phyloP scores from a whole-genome alignment of 2,797 vertebrate species.

The Zenarchopterus dispar region DNA sequence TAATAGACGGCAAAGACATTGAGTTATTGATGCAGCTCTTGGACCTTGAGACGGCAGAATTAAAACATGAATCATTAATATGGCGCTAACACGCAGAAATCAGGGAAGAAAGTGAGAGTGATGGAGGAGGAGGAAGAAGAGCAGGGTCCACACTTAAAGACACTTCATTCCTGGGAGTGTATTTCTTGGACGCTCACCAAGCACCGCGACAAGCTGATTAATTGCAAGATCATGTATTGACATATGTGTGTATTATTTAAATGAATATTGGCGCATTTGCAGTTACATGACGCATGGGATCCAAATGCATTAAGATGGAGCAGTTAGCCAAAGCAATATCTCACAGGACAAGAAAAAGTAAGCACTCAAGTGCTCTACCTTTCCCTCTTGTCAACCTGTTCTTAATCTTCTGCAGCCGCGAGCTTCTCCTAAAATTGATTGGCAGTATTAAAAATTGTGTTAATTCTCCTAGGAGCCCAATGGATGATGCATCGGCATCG shows the following conservation, averaged over 20 bases:
- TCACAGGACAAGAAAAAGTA: conserved; percentile 33
- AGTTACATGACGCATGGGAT: conserved; percentile 15
- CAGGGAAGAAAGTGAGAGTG: conserved; percentile 25
- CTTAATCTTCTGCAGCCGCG: conserved; percentile 42
- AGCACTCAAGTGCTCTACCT: conserved; percentile 7
- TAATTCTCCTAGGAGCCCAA: conserved; percentile 34
- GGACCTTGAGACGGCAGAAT: conserved; percentile 55
- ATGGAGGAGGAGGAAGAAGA: conserved; percentile 18
- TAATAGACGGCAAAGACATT: conserved; percentile 46
- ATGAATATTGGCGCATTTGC: conserved; percentile 16
- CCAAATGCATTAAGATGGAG: conserved; percentile 15
- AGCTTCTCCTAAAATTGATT: conserved; percentile 50
- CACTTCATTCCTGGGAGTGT: neutral
- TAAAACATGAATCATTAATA: conserved; percentile 73
- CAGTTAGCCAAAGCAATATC: conserved; percentile 22
- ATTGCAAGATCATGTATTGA: conserved; percentile 20
- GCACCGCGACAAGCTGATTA: conserved; percentile 15
- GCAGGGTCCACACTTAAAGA: conserved; percentile 11
- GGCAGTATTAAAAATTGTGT: conserved; percentile 48
- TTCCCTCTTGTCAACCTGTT: conserved; percentile 26
- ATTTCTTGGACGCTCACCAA: conserved; percentile 22
- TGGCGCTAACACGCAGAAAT: conserved; percentile 34
- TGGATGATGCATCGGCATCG: conserved; percentile 40
- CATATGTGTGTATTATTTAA: conserved; percentile 22
- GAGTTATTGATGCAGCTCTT: conserved; percentile 59